These are phyloP conservation scores for Dendropsophus ebraccatus DNA, from an alignment of 2,113 vertebrate species.

Conservation along the genomic window DNA sequence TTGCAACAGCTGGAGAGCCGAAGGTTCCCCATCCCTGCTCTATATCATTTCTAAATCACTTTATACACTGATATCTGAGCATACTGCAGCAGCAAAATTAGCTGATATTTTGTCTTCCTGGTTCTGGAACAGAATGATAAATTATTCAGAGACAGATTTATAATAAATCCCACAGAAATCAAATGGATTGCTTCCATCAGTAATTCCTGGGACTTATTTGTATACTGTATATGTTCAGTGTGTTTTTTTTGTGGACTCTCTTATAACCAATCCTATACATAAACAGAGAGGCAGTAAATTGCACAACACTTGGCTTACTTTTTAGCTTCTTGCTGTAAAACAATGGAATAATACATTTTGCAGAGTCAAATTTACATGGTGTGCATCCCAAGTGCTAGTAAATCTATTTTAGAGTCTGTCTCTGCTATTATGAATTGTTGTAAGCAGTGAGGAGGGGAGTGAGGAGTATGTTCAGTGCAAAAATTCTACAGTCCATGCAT, in stretches of 20 bases:
- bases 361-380: neutral
- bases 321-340: conserved; percentile 18
- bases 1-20: too few relatives aligned
- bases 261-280: conserved; percentile 25
- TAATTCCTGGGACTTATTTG: conserved; percentile 28
- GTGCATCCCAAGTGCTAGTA: neutral
- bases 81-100: conserved; percentile 29
- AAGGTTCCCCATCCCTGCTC: too few relatives aligned
- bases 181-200: conserved; percentile 29
- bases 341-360: neutral
- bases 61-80: neutral
- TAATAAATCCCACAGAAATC: conserved; percentile 48
- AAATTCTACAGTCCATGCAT: neutral
- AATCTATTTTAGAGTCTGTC: neutral
- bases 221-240: neutral
- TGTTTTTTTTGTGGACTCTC: neutral
- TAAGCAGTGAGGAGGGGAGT: neutral
- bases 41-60: conserved; percentile 37
- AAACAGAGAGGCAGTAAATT: conserved; percentile 21
- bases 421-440: neutral
- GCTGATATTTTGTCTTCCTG: conserved; percentile 32
- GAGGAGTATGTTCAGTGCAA: neutral
- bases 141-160: conserved; percentile 47
- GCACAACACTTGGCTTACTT: neutral
- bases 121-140: neutral